Evolutionary conservation across 1,140 invertebrate genomes (phyloP).

Genomic region (Paraescarpia echinospica): DNA sequence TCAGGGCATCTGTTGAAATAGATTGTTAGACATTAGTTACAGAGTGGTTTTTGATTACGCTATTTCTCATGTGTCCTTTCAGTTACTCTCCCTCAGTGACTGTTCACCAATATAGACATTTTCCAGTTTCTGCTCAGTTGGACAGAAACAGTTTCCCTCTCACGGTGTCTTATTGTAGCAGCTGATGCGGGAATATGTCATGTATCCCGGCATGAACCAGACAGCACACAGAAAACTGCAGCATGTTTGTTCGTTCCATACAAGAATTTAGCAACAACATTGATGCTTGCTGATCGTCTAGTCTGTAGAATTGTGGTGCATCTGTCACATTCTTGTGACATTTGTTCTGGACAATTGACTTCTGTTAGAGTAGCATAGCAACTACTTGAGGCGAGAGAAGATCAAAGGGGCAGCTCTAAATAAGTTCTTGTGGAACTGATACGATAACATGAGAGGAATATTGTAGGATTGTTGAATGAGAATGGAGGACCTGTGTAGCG

Average conservation of each 20-base stretch:
- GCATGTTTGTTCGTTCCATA: not conserved
- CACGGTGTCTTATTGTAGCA: not conserved
- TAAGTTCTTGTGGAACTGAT: not conserved
- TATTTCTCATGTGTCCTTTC: not conserved
- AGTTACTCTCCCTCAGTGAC: not conserved
- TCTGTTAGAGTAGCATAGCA: not conserved
- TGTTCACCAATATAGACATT: not conserved
- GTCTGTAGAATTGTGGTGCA: not conserved
- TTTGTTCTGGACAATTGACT: not conserved
- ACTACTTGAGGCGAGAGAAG: not conserved
- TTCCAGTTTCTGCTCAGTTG: not conserved
- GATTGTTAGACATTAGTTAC: not conserved
- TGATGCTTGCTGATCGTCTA: not conserved
- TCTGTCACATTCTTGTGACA: not conserved
- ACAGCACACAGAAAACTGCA: not conserved
- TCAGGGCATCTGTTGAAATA: not conserved
- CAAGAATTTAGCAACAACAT: not conserved
- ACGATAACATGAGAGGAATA: not conserved
- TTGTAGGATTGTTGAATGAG: not conserved
- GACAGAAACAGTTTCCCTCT: not conserved
- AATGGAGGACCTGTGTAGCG: constrained; percentile 37
- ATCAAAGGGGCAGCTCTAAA: not conserved
- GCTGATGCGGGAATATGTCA: not conserved
- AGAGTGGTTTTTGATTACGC: not conserved
- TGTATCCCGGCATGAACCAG: not conserved